Evolutionary conservation across 2,797 vertebrate genomes (phyloP).

Genomic region (Poecilia wingei): DNA sequence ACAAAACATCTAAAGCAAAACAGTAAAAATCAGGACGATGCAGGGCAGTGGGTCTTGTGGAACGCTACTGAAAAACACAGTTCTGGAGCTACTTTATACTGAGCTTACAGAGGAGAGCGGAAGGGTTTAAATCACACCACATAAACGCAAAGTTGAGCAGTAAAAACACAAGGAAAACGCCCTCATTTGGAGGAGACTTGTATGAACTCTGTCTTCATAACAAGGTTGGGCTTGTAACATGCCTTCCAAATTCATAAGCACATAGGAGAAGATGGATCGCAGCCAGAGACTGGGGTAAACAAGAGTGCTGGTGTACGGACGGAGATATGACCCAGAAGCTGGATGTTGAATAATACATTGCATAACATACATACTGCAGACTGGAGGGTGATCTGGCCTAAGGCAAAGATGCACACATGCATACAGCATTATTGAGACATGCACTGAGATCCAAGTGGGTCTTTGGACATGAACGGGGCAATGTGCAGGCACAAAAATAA

Average conservation of each 20-base stretch:
- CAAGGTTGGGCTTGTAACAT: constrained; percentile 46
- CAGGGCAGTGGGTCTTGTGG: constrained; percentile 1
- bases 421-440: constrained; percentile 55
- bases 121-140: constrained; percentile 18
- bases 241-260: constrained; percentile 47
- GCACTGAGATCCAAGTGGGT: constrained; percentile 51
- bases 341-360: constrained; percentile 49
- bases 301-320: constrained; percentile 58
- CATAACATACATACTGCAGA: constrained; percentile 48
- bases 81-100: constrained; percentile 9
- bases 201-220: constrained; percentile 55
- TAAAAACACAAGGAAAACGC: constrained; percentile 46
- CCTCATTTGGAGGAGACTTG: constrained; percentile 44
- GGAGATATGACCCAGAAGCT: constrained; percentile 59
- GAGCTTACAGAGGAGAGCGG: constrained; percentile 25
- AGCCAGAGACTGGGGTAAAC: constrained; percentile 59
- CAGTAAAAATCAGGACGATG: not conserved
- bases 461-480: constrained; percentile 45
- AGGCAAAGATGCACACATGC: constrained; percentile 62
- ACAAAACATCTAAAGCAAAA: not conserved
- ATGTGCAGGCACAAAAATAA: constrained; percentile 43
- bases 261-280: constrained; percentile 56
- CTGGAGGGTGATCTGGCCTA: constrained; percentile 43
- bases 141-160: constrained; percentile 13
- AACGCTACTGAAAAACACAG: not conserved